These are phyloP conservation scores for Tetropium fuscum DNA, from an alignment of 2,888 invertebrate genomes.

Conservation along the genomic window DNA sequence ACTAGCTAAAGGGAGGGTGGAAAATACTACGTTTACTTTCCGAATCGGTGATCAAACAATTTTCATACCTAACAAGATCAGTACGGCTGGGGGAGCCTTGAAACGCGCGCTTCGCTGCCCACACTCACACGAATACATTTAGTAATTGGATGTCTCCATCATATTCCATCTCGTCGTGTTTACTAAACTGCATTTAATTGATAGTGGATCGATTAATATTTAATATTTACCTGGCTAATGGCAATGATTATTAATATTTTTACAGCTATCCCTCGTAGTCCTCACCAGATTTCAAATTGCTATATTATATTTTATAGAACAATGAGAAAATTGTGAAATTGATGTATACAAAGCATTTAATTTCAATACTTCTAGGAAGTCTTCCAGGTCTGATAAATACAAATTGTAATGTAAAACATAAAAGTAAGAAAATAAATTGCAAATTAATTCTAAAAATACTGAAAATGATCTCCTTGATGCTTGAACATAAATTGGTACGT, in stretches of 20 bases:
- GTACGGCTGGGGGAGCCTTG: conserved; percentile 48
- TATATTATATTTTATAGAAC: too few relatives aligned
- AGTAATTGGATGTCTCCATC: conserved; percentile 51
- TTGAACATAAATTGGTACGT: too few relatives aligned
- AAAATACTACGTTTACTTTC: conserved; percentile 63
- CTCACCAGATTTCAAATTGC: too few relatives aligned
- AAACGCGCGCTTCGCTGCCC: conserved; percentile 46
- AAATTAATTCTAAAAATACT: too few relatives aligned
- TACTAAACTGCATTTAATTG: conserved; percentile 21
- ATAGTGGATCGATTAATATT: conserved; percentile 6
- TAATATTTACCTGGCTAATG: conserved; percentile 6
- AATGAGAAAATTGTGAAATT: too few relatives aligned
- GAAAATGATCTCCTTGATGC: too few relatives aligned
- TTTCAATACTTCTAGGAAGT: too few relatives aligned
- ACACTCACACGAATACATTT: conserved; percentile 52
- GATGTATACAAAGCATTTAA: too few relatives aligned
- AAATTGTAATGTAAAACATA: too few relatives aligned
- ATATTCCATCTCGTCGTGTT: conserved; percentile 22
- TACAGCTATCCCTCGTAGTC: too few relatives aligned
- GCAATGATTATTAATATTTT: not conserved
- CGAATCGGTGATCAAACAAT: conserved; percentile 67
- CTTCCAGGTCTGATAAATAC: too few relatives aligned
- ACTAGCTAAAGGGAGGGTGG: conserved; percentile 51
- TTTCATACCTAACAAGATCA: conserved; percentile 66
- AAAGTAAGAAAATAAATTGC: too few relatives aligned